Evolutionary conservation across 2,888 invertebrate species (phyloP).

Genomic region (Drosophila sordidapex): DNA sequence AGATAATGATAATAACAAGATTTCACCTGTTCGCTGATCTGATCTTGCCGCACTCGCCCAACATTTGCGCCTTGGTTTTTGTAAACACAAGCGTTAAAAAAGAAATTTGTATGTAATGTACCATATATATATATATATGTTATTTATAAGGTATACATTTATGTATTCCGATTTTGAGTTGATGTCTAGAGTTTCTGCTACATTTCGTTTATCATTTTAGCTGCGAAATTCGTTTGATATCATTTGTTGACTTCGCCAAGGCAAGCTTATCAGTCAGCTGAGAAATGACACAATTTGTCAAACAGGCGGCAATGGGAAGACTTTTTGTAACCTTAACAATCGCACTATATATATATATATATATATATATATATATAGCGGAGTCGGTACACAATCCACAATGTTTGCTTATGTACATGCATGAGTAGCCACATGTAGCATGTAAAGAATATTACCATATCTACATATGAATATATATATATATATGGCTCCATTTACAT

Average conservation of each 20-base stretch:
- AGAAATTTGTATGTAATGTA: slow-evolving; percentile 12
- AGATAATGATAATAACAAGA: neutral
- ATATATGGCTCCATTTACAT: slow-evolving; percentile 41
- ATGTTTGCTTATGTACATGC: slow-evolving; percentile 6
- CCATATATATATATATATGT: slow-evolving; percentile 2
- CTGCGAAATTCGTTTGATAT: slow-evolving; percentile 21
- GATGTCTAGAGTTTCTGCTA: slow-evolving; percentile 12
- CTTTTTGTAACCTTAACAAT: slow-evolving; percentile 44
- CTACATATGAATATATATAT: neutral
- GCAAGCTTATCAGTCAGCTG: slow-evolving; percentile 49
- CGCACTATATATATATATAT: slow-evolving; percentile 3
- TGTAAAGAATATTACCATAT: slow-evolving; percentile 4
- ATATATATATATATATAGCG: neutral
- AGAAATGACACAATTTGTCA: slow-evolving; percentile 67
- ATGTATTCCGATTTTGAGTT: slow-evolving; percentile 6
- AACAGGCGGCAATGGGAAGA: slow-evolving; percentile 33
- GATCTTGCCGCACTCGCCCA: neutral
- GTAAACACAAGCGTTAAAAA: slow-evolving; percentile 37
- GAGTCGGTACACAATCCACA: neutral
- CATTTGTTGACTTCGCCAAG: slow-evolving; percentile 31
- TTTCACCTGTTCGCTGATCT: neutral
- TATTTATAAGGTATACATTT: slow-evolving; percentile 3
- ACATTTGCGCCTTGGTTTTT: slow-evolving; percentile 18
- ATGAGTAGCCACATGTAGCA: neutral
- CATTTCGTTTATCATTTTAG: slow-evolving; percentile 9